Evolutionary conservation across 2,888 invertebrate species (phyloP), one percentile per base, ranked within the genome.

Genomic region (Xanthostigma xanthostigma): DNA sequence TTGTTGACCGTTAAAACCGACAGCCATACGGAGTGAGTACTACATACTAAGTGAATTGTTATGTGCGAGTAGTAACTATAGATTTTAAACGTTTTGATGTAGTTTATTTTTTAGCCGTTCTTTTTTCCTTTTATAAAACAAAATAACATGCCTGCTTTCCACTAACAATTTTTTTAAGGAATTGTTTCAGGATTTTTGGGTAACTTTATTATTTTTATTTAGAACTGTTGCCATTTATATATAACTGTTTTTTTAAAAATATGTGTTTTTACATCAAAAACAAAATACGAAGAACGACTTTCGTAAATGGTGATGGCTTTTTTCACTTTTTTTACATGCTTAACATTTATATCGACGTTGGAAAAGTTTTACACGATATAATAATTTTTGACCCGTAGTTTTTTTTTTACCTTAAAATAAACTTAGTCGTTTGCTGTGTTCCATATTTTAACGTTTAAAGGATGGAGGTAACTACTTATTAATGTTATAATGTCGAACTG

Each of bases 21-120:
- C 78, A 78, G 78, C 74, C 64, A 67, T 74, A 66, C 76, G 75
- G 76, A 78, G 79, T 79, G 77, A 79, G 79, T 79, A 71, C 67
- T 67, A 70, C 72, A 73, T 71, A 72, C 27, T 27, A 27, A 27
- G 27, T 27, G 27, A 27, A 27, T 67, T 75, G 73, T 74, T 75
- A 64, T 68, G 66, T 68, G 67, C 64, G 41, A 58, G 59, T 62
- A 63, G 62, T 49, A 49, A 27, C 1, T 27, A 27, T 27, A 27
- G 27, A 27, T 27, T 27, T 27, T 27, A 46, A 39, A 45, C 40
- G 9, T 41, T 43, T 36, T 51, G 47, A 41, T 43, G 45, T 49
- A 49, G 46, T 44, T 50, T 36, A 48, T 52, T 48, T 45, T 41
- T 49, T 41, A 40, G 39, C 39, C 44, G 41, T 41, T 51, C 46